A percentile compares a stretch with the other conserved stretches of the same genome.
Conservation (phyloP, 2,113 vertebrate genomes). For the Gobius niger region DNA sequence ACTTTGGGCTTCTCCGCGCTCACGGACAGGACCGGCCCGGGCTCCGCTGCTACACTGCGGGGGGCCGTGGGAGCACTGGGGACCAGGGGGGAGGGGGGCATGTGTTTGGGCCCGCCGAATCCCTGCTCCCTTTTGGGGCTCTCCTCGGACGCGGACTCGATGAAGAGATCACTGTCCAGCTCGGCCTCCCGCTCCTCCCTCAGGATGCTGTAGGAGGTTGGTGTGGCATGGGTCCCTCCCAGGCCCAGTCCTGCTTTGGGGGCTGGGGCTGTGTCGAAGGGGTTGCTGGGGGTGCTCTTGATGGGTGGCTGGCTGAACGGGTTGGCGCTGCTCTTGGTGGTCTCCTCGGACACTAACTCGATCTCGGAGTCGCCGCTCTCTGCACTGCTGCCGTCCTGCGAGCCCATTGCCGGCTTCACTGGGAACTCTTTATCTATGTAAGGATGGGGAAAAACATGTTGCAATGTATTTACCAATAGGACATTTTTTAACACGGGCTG, state of each 20-base stretch:
- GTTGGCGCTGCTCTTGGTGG: conserved; percentile 66
- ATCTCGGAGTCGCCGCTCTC: conserved; percentile 97
- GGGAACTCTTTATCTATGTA: conserved; percentile 76
- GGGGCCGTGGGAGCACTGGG: conserved; percentile 38
- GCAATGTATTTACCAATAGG: too few relatives aligned
- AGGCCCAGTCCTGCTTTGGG: conserved; percentile 84
- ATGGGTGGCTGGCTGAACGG: conserved; percentile 76
- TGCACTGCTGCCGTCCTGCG: conserved; percentile 84
- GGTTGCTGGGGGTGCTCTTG: conserved; percentile 82
- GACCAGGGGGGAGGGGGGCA: conserved; percentile 54
- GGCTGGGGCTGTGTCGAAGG: conserved; percentile 63
- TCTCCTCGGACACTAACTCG: conserved; percentile 92
- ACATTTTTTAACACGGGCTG: too few relatives aligned
- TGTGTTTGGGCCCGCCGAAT: conserved; percentile 79
- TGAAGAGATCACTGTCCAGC: conserved; percentile 96
- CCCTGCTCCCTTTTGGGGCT: conserved; percentile 95
- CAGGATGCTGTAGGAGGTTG: conserved; percentile 92
- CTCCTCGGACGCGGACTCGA: conserved; percentile 95
- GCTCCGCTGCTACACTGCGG: conserved; percentile 21
- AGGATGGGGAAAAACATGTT: conserved; percentile 46
- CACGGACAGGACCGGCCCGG: conserved; percentile 52
- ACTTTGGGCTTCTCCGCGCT: conserved; percentile 66
- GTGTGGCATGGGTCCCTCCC: conserved; percentile 80
- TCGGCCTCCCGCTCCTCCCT: conserved; percentile 95
- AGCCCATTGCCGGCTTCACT: conserved; percentile 56